Evolutionary conservation across 2,113 vertebrate genomes (phyloP).

Genomic region (Anhinga rufa): DNA sequence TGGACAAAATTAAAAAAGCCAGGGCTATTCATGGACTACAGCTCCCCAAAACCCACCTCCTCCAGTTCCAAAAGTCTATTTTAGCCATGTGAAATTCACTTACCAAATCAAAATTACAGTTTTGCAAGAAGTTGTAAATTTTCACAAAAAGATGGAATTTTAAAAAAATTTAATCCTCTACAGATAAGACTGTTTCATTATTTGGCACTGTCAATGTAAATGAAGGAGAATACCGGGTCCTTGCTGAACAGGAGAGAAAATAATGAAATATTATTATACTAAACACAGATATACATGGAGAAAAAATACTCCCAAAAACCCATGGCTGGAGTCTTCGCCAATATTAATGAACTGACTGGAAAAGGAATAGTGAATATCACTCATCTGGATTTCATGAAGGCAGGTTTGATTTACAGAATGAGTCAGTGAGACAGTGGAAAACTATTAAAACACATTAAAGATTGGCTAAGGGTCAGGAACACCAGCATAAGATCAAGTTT

Average conservation of each 20-base stretch:
- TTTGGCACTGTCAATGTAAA: not conserved
- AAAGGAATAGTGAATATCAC: not conserved
- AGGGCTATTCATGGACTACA: not conserved
- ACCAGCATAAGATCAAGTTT: constrained; percentile 8
- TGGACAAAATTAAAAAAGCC: not conserved
- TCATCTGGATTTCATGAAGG: constrained; percentile 17
- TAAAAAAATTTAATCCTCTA: not conserved
- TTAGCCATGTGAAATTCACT: not conserved
- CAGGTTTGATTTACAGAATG: constrained; percentile 30
- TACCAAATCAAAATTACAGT: not conserved
- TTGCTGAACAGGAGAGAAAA: not conserved
- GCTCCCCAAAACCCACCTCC: not conserved
- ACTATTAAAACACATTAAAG: constrained; percentile 24
- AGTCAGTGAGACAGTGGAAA: constrained; percentile 11
- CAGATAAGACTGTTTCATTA: not conserved
- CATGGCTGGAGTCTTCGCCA: not conserved
- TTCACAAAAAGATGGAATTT: not conserved
- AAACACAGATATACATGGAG: not conserved
- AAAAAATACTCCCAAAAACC: not conserved
- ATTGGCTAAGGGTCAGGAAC: constrained; percentile 9
- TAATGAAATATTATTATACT: not conserved
- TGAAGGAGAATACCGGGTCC: not conserved
- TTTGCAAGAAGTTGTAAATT: not conserved
- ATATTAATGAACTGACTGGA: not conserved
- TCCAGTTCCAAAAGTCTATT: not conserved